phyloP scores from a whole-genome alignment of 1,140 invertebrate species.

The Dendrolimus kikuchii region DNA sequence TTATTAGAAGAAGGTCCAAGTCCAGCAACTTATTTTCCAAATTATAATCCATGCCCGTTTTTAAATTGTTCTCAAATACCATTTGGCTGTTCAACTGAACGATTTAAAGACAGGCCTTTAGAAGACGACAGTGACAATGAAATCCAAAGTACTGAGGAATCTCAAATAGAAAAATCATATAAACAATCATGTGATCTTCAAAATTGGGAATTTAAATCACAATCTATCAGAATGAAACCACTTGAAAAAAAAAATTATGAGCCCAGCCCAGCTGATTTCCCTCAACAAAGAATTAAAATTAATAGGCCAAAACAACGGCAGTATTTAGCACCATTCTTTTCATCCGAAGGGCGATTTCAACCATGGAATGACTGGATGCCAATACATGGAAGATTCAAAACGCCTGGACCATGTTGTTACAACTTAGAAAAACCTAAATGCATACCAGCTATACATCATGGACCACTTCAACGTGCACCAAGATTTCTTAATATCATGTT shows the following conservation, averaged over 20 bases:
- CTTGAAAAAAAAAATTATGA: conserved; percentile 29
- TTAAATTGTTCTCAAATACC: conserved; percentile 29
- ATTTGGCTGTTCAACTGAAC: conserved; percentile 31
- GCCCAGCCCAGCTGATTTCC: conserved; percentile 33
- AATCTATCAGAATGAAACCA: conserved; percentile 41
- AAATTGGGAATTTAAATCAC: conserved; percentile 51
- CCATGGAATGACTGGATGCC: conserved; percentile 51
- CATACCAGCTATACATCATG: conserved; percentile 29
- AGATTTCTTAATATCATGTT: conserved; percentile 26
- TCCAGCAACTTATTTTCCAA: conserved; percentile 39
- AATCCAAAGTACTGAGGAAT: conserved; percentile 6
- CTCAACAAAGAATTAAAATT: conserved; percentile 10
- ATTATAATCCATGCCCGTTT: conserved; percentile 21
- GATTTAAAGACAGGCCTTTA: conserved; percentile 28
- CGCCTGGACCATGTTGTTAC: conserved; percentile 44
- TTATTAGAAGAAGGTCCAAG: conserved; percentile 33
- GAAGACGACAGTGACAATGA: conserved; percentile 20
- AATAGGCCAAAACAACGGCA: conserved; percentile 24
- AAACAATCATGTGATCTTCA: conserved; percentile 11
- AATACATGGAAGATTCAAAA: conserved; percentile 26
- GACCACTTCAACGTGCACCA: conserved; percentile 28
- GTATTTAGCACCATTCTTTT: conserved; percentile 35
- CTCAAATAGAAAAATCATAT: conserved; percentile 10
- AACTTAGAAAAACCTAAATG: conserved; percentile 29
- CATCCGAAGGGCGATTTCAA: conserved; percentile 43